Evolutionary conservation across 2,797 vertebrate species (phyloP).

Genomic region (Salmo trutta): DNA sequence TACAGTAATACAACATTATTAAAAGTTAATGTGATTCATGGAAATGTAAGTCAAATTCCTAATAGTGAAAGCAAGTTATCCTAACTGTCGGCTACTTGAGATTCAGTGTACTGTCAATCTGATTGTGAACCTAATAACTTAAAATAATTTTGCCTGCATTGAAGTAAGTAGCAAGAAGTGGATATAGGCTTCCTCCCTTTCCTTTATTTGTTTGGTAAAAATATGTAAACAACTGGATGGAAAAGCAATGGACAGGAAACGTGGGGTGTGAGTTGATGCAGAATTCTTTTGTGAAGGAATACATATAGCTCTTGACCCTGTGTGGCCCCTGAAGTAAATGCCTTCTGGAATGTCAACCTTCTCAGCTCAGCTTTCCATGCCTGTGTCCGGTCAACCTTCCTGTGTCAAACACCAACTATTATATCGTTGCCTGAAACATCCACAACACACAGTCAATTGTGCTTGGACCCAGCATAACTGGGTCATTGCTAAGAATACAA

Average conservation of each 20-base stretch:
- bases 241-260: not conserved
- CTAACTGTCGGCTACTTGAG: not conserved
- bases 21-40: not conserved
- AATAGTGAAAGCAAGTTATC: not conserved
- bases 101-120: not conserved
- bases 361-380: constrained; percentile 57
- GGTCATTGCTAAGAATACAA: constrained; percentile 43
- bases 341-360: constrained; percentile 53
- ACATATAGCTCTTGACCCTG: constrained; percentile 50
- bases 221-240: not conserved
- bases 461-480: constrained; percentile 45
- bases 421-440: constrained; percentile 62
- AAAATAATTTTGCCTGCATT: not conserved
- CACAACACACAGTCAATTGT: constrained; percentile 39
- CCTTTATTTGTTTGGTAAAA: not conserved
- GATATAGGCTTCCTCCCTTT: not conserved
- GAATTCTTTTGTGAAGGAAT: constrained; percentile 46
- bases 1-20: not conserved
- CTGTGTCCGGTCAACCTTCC: constrained; percentile 43
- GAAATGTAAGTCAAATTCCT: not conserved
- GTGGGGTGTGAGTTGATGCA: constrained; percentile 19
- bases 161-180: not conserved
- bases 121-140: not conserved
- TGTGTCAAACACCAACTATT: constrained; percentile 48
- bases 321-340: constrained; percentile 59